These are phyloP conservation scores for Vulpes vulpes DNA, from an alignment of 2,113 vertebrate species.

Conservation along the genomic window DNA sequence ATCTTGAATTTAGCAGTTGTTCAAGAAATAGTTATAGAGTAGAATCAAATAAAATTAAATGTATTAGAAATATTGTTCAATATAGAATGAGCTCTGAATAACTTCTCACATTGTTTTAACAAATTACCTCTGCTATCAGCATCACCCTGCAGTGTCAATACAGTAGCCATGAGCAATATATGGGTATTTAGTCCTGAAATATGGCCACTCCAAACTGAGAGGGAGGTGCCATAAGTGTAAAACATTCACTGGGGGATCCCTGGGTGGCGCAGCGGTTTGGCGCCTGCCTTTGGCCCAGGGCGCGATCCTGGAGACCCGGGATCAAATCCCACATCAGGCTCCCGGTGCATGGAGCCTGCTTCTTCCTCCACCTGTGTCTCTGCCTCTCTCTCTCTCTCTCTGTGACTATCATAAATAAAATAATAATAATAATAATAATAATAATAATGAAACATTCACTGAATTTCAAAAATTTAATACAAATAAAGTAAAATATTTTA, in stretches of 20 bases:
- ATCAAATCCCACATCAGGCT: no score
- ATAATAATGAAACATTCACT: background rate
- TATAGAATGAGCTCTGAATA: background rate
- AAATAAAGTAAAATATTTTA: background rate
- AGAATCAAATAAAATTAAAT: background rate
- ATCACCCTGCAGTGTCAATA: background rate
- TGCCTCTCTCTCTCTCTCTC: no score
- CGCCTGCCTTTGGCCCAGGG: no score
- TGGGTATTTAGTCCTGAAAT: background rate
- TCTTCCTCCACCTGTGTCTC: no score
- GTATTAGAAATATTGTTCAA: background rate
- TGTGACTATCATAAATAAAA: no score
- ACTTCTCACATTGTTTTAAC: background rate
- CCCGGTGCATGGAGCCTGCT: no score
- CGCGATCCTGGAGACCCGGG: no score
- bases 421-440: no score
- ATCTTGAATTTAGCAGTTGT: slow-evolving; percentile 42
- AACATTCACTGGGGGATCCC: background rate
- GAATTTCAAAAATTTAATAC: background rate
- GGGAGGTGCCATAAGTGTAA: background rate
- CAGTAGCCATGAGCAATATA: background rate
- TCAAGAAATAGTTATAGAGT: slow-evolving; percentile 2
- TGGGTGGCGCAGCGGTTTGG: no score
- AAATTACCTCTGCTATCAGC: background rate
- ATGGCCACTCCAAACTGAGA: background rate